Evolutionary conservation across 1,140 invertebrate species (phyloP).

Genomic region (Papilio glaucus): DNA sequence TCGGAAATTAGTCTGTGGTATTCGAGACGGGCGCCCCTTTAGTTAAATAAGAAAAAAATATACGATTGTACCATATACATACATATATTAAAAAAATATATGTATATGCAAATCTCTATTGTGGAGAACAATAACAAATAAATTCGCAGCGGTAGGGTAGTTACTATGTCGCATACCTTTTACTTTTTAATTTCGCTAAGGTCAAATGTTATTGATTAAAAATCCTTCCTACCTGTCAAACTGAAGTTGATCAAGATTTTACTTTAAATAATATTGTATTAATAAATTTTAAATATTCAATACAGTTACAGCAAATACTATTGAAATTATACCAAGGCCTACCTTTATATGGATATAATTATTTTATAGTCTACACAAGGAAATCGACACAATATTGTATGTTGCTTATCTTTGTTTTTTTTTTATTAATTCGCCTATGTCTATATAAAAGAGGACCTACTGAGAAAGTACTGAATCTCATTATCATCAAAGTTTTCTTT

Average conservation of each 20-base stretch:
- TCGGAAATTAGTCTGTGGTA: no score
- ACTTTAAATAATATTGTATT: neutral
- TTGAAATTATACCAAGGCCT: neutral
- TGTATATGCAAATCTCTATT: no score
- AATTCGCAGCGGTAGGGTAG: neutral
- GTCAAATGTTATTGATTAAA: constrained; percentile 3
- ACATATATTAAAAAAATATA: no score
- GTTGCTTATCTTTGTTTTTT: neutral
- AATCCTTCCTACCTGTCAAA: neutral
- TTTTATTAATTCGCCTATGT: no score
- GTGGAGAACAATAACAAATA: no score
- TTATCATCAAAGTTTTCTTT: no score
- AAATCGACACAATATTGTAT: neutral
- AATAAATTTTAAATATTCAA: neutral
- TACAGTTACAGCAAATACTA: neutral
- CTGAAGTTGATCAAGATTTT: constrained; percentile 20
- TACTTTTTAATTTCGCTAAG: neutral
- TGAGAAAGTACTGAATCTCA: no score
- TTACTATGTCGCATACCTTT: neutral
- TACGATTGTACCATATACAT: no score
- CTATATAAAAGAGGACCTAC: no score
- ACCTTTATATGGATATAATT: neutral
- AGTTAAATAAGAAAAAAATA: no score
- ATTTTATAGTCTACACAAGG: neutral
- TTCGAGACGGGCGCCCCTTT: no score